A percentile compares a stretch with the other conserved stretches of the same genome.
phyloP scores from a whole-genome alignment of 2,113 vertebrate species.

The Melanocharis versteri region DNA sequence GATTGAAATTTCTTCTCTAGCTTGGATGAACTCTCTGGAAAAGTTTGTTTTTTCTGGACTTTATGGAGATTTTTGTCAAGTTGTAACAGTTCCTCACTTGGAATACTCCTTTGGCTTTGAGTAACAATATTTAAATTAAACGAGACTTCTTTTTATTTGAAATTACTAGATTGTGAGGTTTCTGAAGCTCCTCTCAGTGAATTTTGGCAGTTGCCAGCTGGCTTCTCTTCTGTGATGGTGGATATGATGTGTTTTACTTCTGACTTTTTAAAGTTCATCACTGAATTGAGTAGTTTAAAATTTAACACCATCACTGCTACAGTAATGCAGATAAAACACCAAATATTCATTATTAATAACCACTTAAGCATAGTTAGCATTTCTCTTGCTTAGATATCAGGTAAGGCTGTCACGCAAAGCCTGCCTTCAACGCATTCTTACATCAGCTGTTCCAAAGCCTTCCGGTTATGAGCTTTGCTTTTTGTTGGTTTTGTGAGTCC shows the following conservation, averaged over 20 bases:
- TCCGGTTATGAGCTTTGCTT: neutral
- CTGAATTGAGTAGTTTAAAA: neutral
- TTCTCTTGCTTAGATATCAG: neutral
- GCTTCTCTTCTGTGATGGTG: neutral
- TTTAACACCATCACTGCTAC: neutral
- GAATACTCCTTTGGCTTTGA: neutral
- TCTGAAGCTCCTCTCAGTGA: neutral
- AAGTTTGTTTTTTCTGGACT: neutral
- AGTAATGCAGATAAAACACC: neutral
- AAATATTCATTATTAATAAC: neutral
- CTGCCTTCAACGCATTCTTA: neutral
- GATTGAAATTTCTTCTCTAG: neutral
- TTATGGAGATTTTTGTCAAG: neutral
- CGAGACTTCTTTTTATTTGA: neutral
- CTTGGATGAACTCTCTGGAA: neutral
- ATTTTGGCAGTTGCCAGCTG: neutral
- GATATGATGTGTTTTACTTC: neutral
- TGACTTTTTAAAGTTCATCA: neutral
- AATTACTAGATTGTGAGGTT: neutral
- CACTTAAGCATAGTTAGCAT: neutral
- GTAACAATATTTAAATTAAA: neutral
- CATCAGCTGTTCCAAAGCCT: neutral
- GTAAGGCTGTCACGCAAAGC: neutral
- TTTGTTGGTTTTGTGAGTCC: neutral
- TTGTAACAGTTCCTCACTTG: neutral